Evolutionary conservation across 2,888 invertebrate genomes (phyloP), one percentile per base, ranked within the genome.

Genomic region (Mythimna ferrago): DNA sequence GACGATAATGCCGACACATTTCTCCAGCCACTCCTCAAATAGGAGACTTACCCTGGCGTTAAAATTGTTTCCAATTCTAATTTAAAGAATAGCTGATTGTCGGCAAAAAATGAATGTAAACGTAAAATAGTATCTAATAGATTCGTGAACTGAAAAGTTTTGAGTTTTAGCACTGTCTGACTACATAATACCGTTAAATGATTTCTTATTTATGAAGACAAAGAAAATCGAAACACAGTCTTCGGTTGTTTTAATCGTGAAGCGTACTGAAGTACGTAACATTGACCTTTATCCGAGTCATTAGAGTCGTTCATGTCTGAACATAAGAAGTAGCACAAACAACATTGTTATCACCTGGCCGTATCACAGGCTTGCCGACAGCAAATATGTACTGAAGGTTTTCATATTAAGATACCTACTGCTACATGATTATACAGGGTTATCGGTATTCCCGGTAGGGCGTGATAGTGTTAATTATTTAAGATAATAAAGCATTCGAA

Each of bases 261-360:
- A 57, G 16, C 1, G 14, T 58, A 54, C 61, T 69, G 26, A 51
- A 63, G 35, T 35, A 73, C 19, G 54, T 71, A 75, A 76, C 71
- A 76, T 68, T 76, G 80, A 84, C 84, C 82, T 86, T 84, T 80
- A 73, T 58, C 61, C 58, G 67, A 80, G 19, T 80, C 57, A 72
- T 84, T 81, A 79, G 63, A 75, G 64, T 64, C 32, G 73, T 76
- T 76, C 64, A 76, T 68, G 58, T 58, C 61, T 67, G 63, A 61
- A 65, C 53, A 44, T 74, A 82, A 68, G 76, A 78, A 74, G 61
- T 80, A 72, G 67, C 64, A 73, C 67, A 82, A 57, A 84, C 73
- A 80, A 71, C 65, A 69, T 73, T 80, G 77, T 84, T 86, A 85
- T 86, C 85, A 84, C 80, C 73, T 82, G 54, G 66, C 61, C 73